A percentile compares a stretch with the other conserved stretches of the same genome.
These are phyloP conservation scores for Amiota communis DNA, from an alignment of 2,888 invertebrate species.

Conservation along the genomic window DNA sequence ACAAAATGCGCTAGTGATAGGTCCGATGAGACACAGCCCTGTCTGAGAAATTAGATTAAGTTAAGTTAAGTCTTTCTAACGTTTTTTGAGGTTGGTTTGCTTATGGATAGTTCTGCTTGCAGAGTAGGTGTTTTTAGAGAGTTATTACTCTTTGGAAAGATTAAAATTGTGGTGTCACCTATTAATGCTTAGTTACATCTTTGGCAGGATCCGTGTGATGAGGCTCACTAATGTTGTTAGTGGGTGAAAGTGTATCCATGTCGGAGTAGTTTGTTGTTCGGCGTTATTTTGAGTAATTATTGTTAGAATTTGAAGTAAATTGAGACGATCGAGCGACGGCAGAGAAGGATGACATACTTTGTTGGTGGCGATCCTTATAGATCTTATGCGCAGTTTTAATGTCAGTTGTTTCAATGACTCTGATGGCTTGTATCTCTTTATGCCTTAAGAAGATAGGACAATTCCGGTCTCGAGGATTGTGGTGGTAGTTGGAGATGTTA, in stretches of 20 bases:
- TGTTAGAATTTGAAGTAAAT: neutral
- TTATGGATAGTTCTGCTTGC: too few relatives aligned
- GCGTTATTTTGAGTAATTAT: neutral
- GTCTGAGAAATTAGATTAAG: too few relatives aligned
- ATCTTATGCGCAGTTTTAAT: neutral
- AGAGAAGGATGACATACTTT: neutral
- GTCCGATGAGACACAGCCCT: neutral
- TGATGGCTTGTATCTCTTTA: too few relatives aligned
- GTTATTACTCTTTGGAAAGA: conserved; percentile 7
- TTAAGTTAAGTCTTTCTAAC: too few relatives aligned
- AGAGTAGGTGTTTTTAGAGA: conserved; percentile 1
- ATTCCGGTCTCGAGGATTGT: too few relatives aligned
- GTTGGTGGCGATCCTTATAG: neutral
- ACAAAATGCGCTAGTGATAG: neutral
- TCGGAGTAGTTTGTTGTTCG: neutral
- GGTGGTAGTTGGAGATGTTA: too few relatives aligned
- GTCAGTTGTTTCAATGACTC: conserved; percentile 6
- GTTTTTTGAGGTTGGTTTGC: too few relatives aligned
- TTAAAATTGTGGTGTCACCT: neutral
- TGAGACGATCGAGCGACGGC: neutral
- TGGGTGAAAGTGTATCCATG: neutral
- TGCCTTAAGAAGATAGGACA: too few relatives aligned
- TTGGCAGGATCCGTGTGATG: neutral
- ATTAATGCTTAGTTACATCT: neutral
- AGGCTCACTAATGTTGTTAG: neutral